Base-by-base conservation (phyloP, 2,113 vertebrate species). In the Tinamus guttatus region DNA sequence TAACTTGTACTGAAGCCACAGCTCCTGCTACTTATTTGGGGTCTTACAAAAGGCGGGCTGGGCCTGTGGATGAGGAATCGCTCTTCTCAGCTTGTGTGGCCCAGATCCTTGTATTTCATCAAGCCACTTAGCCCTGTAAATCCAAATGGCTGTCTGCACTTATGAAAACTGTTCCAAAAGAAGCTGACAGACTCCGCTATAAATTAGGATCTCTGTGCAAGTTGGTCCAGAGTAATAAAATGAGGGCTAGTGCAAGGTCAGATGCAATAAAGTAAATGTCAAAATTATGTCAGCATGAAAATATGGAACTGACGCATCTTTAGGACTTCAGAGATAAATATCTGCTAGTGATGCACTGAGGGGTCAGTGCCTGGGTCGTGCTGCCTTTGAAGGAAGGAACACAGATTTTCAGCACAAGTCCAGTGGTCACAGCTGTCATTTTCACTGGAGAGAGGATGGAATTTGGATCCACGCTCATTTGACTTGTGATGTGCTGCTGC, bases 61-160 rank as follows among this genome's bases (percentile, higher is more conserved):
- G 1, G 24, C 84, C 93, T 86, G 83, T 1, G 18, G 94, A 89
- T 47, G 34, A 97, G 59, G 94, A 96, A 98, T 97, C 97, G 88
- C 62, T 97, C 93, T 68, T 38, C 93, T 91, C 74, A 47, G 78
- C 51, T 77, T 79, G 41, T 0, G 4, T 88, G 63, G 59, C 3
- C 1, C 65, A 51, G 87, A 81, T 85, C 77, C 70, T 58, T 96
- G 83, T 94, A 97, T 95, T 96, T 97, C 94, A 97, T 89, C 89
- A 95, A 63, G 68, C 60, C 30, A n/a, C 91, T 96, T 94, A 62
- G 69, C 93, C 96, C 79, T 84, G 88, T 96, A 97, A 98, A 97
- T 97, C 81, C 87, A 96, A 95, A 38, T 84, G 73, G 51, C 94
- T 97, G 71, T 93, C 88, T 84, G 59, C 3, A 5, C 76, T 60